These are phyloP conservation scores for Ophioderma brevispina DNA, from an alignment of 35 echinoderm and acorn worm species.

Conservation along the genomic window DNA sequence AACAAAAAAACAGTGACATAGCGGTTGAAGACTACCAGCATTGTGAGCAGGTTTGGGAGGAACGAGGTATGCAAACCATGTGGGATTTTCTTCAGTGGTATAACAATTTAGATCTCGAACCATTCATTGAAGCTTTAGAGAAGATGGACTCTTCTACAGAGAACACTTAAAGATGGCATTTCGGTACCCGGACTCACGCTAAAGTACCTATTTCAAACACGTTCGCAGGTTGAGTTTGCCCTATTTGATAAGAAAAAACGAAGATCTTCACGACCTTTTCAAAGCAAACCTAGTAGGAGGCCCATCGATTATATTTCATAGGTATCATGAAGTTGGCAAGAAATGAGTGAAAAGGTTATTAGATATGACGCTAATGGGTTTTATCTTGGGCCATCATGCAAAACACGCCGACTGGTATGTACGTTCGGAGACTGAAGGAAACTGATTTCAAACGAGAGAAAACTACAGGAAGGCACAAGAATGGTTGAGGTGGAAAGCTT, in stretches of 20 bases:
- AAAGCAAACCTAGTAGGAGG: slow-evolving; percentile 47
- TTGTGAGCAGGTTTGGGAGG: slow-evolving; percentile 48
- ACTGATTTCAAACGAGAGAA: slow-evolving; percentile 15
- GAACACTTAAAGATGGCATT: slow-evolving; percentile 53
- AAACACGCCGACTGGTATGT: slow-evolving; percentile 36
- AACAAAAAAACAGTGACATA: no score
- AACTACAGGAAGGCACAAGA: background rate
- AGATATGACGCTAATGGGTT: slow-evolving; percentile 49
- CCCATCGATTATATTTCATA: slow-evolving; percentile 43
- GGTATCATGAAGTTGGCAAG: slow-evolving; percentile 33
- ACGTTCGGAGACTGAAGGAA: background rate
- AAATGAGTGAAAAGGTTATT: slow-evolving; percentile 26
- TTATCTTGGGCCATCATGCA: slow-evolving; percentile 57
- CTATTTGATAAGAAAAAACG: slow-evolving; percentile 22
- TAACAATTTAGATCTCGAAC: slow-evolving; percentile 40
- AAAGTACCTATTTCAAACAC: slow-evolving; percentile 32
- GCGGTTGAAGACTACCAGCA: background rate
- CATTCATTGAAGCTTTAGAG: slow-evolving; percentile 55
- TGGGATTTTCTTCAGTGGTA: slow-evolving; percentile 50
- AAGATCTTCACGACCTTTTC: slow-evolving; percentile 38
- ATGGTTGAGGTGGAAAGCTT: background rate
- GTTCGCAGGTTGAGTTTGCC: background rate
- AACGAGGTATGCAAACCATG: slow-evolving; percentile 26
- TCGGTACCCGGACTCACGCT: slow-evolving; percentile 59
- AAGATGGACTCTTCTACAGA: slow-evolving; percentile 56